These are phyloP conservation scores for Tauraco erythrolophus DNA, from an alignment of 2,113 vertebrate genomes.

Conservation along the genomic window DNA sequence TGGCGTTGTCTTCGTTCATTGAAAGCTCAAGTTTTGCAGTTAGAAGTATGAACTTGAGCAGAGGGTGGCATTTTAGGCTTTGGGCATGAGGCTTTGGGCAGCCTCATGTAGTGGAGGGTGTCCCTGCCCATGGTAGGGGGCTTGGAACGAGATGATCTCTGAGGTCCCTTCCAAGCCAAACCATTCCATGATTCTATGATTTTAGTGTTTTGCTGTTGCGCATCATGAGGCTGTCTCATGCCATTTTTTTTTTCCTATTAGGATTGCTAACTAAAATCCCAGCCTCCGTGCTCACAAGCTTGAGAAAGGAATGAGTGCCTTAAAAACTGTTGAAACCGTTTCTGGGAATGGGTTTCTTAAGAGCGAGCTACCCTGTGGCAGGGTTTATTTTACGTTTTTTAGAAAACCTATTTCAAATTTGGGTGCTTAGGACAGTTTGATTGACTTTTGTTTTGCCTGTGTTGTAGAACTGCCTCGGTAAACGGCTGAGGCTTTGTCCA, in stretches of 20 bases:
- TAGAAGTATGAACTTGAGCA: not conserved
- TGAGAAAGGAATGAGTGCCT: not conserved
- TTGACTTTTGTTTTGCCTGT: not conserved
- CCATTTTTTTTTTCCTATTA: not conserved
- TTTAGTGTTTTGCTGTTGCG: not conserved
- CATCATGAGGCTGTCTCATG: accelerated
- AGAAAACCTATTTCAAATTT: not conserved
- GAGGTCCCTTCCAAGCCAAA: too few relatives aligned
- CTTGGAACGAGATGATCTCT: too few relatives aligned
- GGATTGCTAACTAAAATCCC: not conserved
- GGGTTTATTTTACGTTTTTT: not conserved
- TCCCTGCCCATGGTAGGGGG: too few relatives aligned
- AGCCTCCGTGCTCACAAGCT: not conserved
- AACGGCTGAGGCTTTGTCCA: not conserved
- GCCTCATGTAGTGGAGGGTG: too few relatives aligned
- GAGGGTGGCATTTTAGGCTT: not conserved
- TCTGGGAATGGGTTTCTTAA: not conserved
- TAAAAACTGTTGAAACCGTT: not conserved
- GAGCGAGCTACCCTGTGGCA: not conserved
- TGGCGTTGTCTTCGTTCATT: not conserved
- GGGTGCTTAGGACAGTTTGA: not conserved
- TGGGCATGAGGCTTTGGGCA: too few relatives aligned
- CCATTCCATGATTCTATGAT: too few relatives aligned
- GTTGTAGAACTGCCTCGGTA: not conserved
- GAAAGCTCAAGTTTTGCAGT: not conserved